A percentile compares a stretch with the other conserved stretches of the same genome.
phyloP scores from a whole-genome alignment of 2,888 invertebrate species.

The Leucophenga montana region DNA sequence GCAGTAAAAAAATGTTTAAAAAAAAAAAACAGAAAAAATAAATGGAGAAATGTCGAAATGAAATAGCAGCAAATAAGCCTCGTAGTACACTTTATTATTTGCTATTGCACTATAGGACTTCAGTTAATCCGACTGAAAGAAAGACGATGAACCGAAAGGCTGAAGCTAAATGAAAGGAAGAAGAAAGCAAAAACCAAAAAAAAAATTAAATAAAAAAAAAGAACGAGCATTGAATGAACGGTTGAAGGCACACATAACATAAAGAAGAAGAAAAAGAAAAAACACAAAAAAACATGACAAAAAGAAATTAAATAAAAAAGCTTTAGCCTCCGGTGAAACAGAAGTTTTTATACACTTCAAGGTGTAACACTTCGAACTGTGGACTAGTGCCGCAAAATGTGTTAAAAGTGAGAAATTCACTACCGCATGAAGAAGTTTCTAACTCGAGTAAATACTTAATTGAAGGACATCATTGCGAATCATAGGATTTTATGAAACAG shows the following conservation, averaged over 20 bases:
- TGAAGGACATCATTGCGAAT: too few relatives aligned
- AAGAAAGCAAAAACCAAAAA: conserved; percentile 18
- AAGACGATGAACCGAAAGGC: too few relatives aligned
- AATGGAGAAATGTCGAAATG: conserved; percentile 22
- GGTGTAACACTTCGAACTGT: too few relatives aligned
- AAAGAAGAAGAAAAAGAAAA: conserved; percentile 26
- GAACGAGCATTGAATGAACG: not conserved
- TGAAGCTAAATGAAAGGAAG: not conserved
- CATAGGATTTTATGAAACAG: too few relatives aligned
- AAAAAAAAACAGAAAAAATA: conserved; percentile 11
- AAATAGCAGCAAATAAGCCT: conserved; percentile 24
- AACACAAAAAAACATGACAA: conserved; percentile 43
- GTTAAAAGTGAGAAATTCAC: too few relatives aligned
- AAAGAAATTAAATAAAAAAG: conserved; percentile 47
- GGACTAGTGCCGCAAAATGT: too few relatives aligned
- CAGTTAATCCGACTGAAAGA: conserved; percentile 56
- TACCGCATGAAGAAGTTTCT: too few relatives aligned
- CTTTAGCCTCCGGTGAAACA: not conserved
- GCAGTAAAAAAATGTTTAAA: conserved; percentile 26
- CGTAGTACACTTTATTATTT: not conserved
- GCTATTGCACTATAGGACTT: conserved; percentile 52
- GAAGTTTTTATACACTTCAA: not conserved
- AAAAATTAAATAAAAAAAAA: not conserved
- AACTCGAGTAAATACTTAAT: too few relatives aligned
- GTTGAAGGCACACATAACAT: not conserved